Evolutionary conservation across 2,888 invertebrate species (phyloP).

Genomic region (Drosophila tripunctata): DNA sequence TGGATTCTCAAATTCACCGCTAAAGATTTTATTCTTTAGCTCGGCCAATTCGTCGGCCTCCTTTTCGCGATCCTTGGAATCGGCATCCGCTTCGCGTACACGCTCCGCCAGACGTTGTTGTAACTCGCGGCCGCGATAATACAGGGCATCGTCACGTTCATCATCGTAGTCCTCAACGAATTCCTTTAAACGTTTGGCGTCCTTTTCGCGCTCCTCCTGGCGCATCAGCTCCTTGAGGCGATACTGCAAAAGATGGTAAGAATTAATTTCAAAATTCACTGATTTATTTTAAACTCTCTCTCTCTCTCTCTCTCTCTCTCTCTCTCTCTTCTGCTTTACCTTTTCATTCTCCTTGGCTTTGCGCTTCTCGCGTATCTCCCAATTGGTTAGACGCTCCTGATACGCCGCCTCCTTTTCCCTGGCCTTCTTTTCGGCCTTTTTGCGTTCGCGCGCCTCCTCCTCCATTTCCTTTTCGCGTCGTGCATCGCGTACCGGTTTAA

Average conservation of each 20-base stretch:
- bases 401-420: conserved; percentile 98
- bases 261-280: background rate
- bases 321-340: conserved; percentile 37
- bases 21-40: conserved; percentile 90
- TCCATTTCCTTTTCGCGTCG: conserved; percentile 93
- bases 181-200: conserved; percentile 97
- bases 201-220: conserved; percentile 94
- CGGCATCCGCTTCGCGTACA: conserved; percentile 96
- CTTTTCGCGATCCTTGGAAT: conserved; percentile 94
- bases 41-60: conserved; percentile 95
- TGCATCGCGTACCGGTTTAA: conserved; percentile 87
- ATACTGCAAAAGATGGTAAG: conserved; percentile 84
- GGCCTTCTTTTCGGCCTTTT: conserved; percentile 94
- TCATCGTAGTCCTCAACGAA: conserved; percentile 99
- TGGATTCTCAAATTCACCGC: conserved; percentile 88
- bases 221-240: conserved; percentile 93
- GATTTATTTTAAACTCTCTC: background rate
- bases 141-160: conserved; percentile 98
- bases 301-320: background rate
- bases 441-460: conserved; percentile 95
- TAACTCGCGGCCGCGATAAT: conserved; percentile 94
- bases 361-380: conserved; percentile 96
- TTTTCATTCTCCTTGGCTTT: conserved; percentile 96
- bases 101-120: conserved; percentile 95
- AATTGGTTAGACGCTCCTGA: conserved; percentile 91